A percentile compares a stretch with the other conserved stretches of the same genome.
phyloP scores from a whole-genome alignment of 2,797 vertebrate genomes.

The Ctenosaura bakeri region DNA sequence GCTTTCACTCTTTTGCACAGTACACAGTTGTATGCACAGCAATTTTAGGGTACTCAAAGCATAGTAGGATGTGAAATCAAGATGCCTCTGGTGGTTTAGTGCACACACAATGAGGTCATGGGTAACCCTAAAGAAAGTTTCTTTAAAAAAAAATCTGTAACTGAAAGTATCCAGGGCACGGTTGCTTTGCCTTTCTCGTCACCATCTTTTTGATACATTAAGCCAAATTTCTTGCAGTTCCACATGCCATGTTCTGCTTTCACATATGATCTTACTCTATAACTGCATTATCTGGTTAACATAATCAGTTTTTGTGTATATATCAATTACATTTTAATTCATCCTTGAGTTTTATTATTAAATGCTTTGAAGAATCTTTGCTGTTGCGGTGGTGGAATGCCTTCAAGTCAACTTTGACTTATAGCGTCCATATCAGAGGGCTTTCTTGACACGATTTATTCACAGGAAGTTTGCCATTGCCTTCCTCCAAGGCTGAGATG shows the following conservation, averaged over 20 bases:
- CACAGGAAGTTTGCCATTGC: no score
- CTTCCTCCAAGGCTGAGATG: no score
- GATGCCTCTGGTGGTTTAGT: not conserved
- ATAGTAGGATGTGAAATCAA: not conserved
- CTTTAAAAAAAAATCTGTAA: not conserved
- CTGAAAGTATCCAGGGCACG: not conserved
- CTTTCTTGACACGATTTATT: no score
- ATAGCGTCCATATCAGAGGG: no score
- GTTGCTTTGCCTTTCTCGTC: not conserved
- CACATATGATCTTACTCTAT: not conserved
- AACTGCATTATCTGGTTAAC: not conserved
- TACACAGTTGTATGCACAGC: not conserved
- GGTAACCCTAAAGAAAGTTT: not conserved
- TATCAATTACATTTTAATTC: slow-evolving; percentile 23
- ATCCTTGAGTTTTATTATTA: slow-evolving; percentile 34
- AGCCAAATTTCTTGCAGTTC: not conserved
- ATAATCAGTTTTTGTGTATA: slow-evolving; percentile 6
- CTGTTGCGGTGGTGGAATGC: no score
- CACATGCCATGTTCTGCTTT: not conserved
- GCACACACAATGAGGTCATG: not conserved
- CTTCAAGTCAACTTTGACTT: no score
- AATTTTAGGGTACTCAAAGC: not conserved
- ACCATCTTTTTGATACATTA: not conserved
- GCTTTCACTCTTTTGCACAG: slow-evolving; percentile 51
- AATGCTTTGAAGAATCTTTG: slow-evolving; percentile 38